Conservation (phyloP, 2,888 invertebrate species). For the Pseudanteris insignis region DNA sequence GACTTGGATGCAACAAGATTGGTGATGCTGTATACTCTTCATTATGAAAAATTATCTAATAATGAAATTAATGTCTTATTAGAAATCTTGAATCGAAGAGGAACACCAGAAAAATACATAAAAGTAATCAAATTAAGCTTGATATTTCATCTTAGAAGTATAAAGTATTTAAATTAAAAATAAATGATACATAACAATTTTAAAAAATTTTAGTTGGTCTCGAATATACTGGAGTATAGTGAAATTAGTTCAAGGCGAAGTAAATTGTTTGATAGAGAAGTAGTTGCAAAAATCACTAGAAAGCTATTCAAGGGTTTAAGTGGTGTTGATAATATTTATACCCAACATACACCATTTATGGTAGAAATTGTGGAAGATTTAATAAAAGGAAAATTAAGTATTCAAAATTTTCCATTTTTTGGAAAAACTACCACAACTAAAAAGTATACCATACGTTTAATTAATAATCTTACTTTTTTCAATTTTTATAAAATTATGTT, state of each 20-base stretch:
- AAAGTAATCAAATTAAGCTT: constrained; percentile 57
- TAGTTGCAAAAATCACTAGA: constrained; percentile 91
- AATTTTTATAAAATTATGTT: no score
- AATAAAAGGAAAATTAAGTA: constrained; percentile 88
- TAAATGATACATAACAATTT: constrained; percentile 1
- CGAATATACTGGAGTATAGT: constrained; percentile 82
- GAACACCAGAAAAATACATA: constrained; percentile 72
- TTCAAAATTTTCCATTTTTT: constrained; percentile 84
- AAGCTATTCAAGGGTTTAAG: constrained; percentile 87
- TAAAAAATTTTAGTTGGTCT: constrained; percentile 68
- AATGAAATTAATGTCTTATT: constrained; percentile 83
- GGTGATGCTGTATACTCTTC: constrained; percentile 91
- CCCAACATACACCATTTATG: constrained; percentile 95
- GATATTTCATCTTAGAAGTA: not conserved
- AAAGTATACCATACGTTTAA: constrained; percentile 64
- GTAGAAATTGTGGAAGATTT: constrained; percentile 90
- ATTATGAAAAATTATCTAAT: constrained; percentile 90
- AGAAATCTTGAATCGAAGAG: constrained; percentile 77
- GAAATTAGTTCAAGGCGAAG: constrained; percentile 82
- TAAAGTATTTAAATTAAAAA: not conserved
- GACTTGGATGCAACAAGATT: constrained; percentile 86
- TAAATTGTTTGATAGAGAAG: constrained; percentile 85
- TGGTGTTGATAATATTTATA: constrained; percentile 99
- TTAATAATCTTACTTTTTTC: no score
- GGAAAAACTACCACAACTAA: constrained; percentile 69